Evolutionary conservation across 2,797 vertebrate genomes (phyloP).

Genomic region (Erpetoichthys calabaricus): DNA sequence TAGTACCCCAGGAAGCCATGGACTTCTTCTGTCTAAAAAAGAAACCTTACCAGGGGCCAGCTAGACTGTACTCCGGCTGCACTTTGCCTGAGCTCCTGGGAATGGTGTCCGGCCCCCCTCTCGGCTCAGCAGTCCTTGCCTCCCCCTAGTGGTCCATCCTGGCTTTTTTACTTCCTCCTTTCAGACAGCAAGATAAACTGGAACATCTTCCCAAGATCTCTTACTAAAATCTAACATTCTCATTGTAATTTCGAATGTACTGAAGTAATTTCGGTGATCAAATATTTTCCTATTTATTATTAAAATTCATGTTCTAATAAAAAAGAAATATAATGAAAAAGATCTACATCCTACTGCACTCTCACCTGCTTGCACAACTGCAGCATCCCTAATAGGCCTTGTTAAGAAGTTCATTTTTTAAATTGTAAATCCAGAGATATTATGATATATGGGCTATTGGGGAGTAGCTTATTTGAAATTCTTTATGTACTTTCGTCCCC

Average conservation of each 20-base stretch:
- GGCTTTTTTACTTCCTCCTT: conserved; percentile 25
- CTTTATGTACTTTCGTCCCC: too few relatives aligned
- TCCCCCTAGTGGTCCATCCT: conserved; percentile 58
- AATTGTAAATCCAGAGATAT: too few relatives aligned
- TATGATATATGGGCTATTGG: too few relatives aligned
- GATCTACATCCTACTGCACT: too few relatives aligned
- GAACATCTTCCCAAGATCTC: conserved; percentile 6
- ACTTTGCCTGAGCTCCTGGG: neutral
- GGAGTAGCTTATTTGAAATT: too few relatives aligned
- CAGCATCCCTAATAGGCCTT: too few relatives aligned
- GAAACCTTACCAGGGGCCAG: neutral
- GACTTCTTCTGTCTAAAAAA: neutral
- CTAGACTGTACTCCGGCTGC: neutral
- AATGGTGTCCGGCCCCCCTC: conserved; percentile 17
- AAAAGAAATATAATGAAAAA: too few relatives aligned
- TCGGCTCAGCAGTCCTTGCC: conserved; percentile 56
- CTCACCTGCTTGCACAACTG: too few relatives aligned
- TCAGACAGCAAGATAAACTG: conserved; percentile 1
- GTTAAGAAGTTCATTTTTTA: too few relatives aligned
- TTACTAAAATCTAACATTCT: neutral
- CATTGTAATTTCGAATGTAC: neutral
- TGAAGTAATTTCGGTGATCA: too few relatives aligned
- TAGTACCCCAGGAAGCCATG: neutral
- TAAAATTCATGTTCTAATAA: too few relatives aligned
- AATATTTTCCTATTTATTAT: too few relatives aligned